These are phyloP conservation scores for Antitype chi DNA, from an alignment of 2,888 invertebrate genomes.

Conservation along the genomic window DNA sequence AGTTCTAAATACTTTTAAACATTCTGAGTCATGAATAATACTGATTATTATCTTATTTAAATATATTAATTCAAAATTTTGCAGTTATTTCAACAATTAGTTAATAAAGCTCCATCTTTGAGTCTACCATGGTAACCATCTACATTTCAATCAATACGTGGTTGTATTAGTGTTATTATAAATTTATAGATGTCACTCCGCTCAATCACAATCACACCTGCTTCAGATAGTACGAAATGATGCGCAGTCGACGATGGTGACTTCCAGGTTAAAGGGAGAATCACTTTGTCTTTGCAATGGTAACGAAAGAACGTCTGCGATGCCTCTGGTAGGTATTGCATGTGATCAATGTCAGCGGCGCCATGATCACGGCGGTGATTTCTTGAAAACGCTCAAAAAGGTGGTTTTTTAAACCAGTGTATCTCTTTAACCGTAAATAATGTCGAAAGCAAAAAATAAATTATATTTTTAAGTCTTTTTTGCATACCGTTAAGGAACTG, in stretches of 20 bases:
- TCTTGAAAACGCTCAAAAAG: too few species aligned
- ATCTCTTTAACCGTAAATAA: too few species aligned
- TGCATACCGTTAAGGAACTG: too few species aligned
- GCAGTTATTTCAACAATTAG: neutral
- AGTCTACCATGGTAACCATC: accelerated
- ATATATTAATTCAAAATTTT: neutral
- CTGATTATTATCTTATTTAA: neutral
- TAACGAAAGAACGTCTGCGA: too few species aligned
- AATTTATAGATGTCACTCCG: conserved; percentile 7
- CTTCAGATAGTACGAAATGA: neutral
- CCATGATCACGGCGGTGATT: too few species aligned
- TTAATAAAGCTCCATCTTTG: conserved; percentile 4
- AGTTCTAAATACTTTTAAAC: neutral
- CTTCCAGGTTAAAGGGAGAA: too few species aligned
- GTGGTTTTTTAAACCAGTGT: too few species aligned
- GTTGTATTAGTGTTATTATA: neutral
- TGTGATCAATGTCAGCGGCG: too few species aligned
- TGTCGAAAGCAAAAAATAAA: too few species aligned
- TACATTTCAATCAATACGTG: conserved; percentile 8
- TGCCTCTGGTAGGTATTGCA: too few species aligned
- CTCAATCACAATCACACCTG: neutral
- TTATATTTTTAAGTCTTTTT: too few species aligned
- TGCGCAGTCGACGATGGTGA: neutral
- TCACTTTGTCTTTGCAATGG: too few species aligned
- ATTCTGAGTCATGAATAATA: neutral